Conservation (phyloP, 2,113 vertebrate species). For the Pluvialis apricaria region DNA sequence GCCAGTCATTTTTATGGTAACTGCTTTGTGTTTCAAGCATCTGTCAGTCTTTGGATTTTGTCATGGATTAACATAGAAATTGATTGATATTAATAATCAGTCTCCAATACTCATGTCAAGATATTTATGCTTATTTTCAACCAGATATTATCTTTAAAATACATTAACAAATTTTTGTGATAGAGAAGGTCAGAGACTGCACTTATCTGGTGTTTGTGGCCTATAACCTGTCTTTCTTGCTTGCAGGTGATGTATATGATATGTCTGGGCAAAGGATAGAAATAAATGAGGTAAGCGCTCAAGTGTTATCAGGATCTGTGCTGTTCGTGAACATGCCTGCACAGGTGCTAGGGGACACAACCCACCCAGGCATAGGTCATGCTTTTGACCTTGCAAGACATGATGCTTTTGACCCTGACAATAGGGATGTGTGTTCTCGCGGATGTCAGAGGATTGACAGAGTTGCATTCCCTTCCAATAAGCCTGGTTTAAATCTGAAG, state of each 20-base stretch:
- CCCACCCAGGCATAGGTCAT: background rate
- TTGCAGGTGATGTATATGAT: slow-evolving; percentile 79
- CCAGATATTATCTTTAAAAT: background rate
- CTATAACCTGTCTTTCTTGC: background rate
- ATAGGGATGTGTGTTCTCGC: background rate
- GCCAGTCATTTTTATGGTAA: background rate
- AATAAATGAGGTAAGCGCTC: slow-evolving; percentile 80
- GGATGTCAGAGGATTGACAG: background rate
- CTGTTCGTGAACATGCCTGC: background rate
- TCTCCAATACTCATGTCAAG: background rate
- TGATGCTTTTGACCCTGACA: background rate
- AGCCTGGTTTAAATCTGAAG: background rate
- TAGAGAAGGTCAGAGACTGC: background rate
- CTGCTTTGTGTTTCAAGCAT: background rate
- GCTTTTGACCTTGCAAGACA: background rate
- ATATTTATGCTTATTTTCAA: background rate
- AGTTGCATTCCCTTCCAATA: background rate
- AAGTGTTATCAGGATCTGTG: background rate
- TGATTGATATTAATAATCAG: background rate
- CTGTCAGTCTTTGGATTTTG: background rate
- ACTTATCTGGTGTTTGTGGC: accelerated
- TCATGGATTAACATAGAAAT: background rate
- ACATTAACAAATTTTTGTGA: background rate
- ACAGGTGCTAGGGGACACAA: background rate
- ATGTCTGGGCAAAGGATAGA: slow-evolving; percentile 74